These are phyloP conservation scores for Philypnodon macrostomus DNA, from an alignment of 2,797 vertebrate genomes.

Conservation along the genomic window DNA sequence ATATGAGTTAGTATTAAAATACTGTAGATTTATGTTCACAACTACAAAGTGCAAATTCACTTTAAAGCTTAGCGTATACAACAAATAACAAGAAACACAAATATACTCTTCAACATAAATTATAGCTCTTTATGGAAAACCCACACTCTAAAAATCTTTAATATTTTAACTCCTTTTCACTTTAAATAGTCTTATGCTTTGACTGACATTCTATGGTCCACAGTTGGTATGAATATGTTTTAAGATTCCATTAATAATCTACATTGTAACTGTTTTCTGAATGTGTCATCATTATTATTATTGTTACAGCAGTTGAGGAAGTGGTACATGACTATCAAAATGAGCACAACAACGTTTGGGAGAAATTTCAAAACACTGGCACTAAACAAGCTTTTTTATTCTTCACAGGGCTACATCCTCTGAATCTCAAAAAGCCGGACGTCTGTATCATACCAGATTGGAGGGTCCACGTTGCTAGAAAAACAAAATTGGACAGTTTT, in stretches of 20 bases:
- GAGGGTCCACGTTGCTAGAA: constrained; percentile 92
- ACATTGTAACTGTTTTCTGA: constrained; percentile 4
- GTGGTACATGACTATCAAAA: background rate
- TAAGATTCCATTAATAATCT: constrained; percentile 20
- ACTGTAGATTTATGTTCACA: constrained; percentile 34
- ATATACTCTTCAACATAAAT: constrained; percentile 28
- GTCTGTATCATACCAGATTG: constrained; percentile 97
- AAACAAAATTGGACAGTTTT: constrained; percentile 9
- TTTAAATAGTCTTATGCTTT: constrained; percentile 20
- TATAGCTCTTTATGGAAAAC: constrained; percentile 35
- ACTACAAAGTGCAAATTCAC: constrained; percentile 52
- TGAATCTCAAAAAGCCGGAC: constrained; percentile 98
- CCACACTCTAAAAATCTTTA: constrained; percentile 24
- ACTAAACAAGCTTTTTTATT: constrained; percentile 18
- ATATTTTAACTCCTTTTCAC: constrained; percentile 16
- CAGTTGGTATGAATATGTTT: constrained; percentile 26
- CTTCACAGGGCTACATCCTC: constrained; percentile 78
- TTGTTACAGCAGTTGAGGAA: background rate
- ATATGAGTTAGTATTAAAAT: constrained; percentile 36
- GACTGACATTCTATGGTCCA: constrained; percentile 60
- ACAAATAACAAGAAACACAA: constrained; percentile 45
- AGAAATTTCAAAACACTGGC: constrained; percentile 12
- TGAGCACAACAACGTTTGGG: constrained; percentile 35
- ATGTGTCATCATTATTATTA: constrained; percentile 10
- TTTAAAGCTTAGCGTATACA: constrained; percentile 58